Evolutionary conservation across 2,797 vertebrate species (phyloP), one percentile per base, ranked within the genome.

Genomic region (Eulemur mongoz): DNA sequence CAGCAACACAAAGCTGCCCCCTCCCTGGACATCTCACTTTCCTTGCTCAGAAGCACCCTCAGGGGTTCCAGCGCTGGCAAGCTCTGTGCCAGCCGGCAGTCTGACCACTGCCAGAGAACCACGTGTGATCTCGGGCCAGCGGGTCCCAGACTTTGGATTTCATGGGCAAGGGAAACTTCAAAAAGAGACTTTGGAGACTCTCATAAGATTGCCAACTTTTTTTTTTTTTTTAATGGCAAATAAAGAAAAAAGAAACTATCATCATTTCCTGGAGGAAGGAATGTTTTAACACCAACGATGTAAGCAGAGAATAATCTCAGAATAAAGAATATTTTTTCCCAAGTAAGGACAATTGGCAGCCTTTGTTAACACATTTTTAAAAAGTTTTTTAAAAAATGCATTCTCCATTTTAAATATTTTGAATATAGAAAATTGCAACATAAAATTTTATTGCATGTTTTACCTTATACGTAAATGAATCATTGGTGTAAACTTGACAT

Each of bases 381-480:
- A 87, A 84, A 4, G 5, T 61, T 79, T 65, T 79, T 7, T 18
- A 1, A 9, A 83, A 90, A 88, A 35, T n/a, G 1, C 81, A 57
- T 82, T 83, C 76, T 93, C 82, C 72, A 57, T 89, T 52, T 93
- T 23, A 84, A 83, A 85, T 48, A 67, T 61, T 75, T 94, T 91
- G 59, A 94, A 67, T 75, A 52, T 80, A 79, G 84, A 91, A 82
- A 85, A 89, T 79, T 70, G 11, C 32, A 86, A 13, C 57, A 73
- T 89, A 38, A 89, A 57, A 57, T 73, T 67, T 38, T 70, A 57
- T 82, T 7, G 22, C 25, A 1, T 87, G 80, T 76, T 95, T 75
- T 80, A 65, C 76, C 76, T 96, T 40, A 52, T 57, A 48, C 38
- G 67, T 85, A 86, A 43, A 75, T 38, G 89, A 40, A 32, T 52